Conservation (phyloP, 2,797 vertebrate species). For the Premnoplex brunnescens region DNA sequence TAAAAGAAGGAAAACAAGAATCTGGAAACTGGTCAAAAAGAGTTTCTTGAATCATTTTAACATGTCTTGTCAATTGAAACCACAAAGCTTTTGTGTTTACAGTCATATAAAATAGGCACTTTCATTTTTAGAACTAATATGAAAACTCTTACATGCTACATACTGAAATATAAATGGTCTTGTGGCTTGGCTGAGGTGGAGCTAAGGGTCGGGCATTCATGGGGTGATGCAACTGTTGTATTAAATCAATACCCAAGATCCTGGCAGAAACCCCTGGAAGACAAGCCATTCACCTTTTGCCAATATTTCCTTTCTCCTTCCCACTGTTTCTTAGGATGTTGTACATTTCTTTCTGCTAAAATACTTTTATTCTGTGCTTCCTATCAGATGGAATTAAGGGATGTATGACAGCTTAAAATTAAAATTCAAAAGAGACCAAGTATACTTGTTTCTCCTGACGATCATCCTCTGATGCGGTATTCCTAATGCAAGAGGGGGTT, state of each 20-base stretch:
- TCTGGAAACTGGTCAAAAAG: neutral
- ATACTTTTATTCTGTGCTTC: neutral
- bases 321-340: neutral
- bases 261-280: neutral
- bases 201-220: neutral
- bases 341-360: neutral
- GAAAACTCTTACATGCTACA: neutral
- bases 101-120: neutral
- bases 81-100: neutral
- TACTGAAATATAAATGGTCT: neutral
- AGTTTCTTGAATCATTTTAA: neutral
- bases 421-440: neutral
- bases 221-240: neutral
- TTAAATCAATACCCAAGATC: neutral
- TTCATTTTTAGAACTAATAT: neutral
- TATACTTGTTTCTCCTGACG: neutral
- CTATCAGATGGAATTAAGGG: neutral
- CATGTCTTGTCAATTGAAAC: neutral
- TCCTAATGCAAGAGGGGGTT: neutral
- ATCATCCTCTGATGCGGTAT: neutral
- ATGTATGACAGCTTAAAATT: neutral
- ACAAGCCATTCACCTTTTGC: neutral
- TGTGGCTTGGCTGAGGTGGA: neutral
- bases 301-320: neutral
- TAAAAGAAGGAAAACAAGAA: neutral